Percentiles rank a stretch among this genome's conserved stretches.
Conservation (phyloP, 2,888 invertebrate genomes). For the Athalia circularis region DNA sequence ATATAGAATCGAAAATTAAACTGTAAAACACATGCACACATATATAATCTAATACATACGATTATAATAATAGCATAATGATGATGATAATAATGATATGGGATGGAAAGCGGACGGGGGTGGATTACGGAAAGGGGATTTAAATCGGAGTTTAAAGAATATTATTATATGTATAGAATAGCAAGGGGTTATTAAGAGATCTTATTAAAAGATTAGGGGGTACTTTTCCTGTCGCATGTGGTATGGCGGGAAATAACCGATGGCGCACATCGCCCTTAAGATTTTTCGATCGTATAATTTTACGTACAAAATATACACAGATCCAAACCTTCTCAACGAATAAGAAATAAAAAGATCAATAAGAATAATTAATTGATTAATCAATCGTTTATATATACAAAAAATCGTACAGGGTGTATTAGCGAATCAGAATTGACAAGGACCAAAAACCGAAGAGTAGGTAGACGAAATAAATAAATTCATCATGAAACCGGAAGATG, state of each 20-base stretch:
- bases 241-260: neutral
- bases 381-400: no score
- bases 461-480: no score
- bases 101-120: slow-evolving; percentile 7
- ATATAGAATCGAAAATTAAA: neutral
- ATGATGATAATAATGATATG: slow-evolving; percentile 19
- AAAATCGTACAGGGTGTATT: no score
- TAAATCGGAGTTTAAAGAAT: slow-evolving; percentile 40
- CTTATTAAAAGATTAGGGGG: slow-evolving; percentile 48
- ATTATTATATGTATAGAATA: slow-evolving; percentile 29
- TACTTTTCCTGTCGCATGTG: slow-evolving; percentile 38
- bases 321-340: no score
- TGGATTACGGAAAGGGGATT: neutral
- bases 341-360: no score
- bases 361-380: no score
- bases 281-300: no score
- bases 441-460: no score
- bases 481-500: no score
- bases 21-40: neutral
- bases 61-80: slow-evolving; percentile 7
- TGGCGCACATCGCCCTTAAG: no score
- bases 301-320: no score
- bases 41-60: neutral
- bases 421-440: no score
- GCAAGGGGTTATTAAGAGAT: slow-evolving; percentile 48